phyloP scores from a whole-genome alignment of 1,140 invertebrate genomes.

The Ruditapes philippinarum region DNA sequence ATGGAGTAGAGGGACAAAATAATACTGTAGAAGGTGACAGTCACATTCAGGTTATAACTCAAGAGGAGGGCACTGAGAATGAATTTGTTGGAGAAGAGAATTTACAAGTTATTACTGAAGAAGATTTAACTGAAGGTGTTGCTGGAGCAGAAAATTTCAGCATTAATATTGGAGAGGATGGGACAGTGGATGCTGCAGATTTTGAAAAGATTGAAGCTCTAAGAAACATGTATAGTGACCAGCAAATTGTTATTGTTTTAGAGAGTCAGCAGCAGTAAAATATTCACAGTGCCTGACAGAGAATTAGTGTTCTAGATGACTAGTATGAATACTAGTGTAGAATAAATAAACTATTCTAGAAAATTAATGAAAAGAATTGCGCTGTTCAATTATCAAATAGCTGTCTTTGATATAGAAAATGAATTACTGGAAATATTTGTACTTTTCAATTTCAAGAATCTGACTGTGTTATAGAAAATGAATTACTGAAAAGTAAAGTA shows the following conservation, averaged over 20 bases:
- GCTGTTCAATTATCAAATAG: no score
- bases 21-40: neutral
- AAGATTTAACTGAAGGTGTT: neutral
- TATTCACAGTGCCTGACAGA: no score
- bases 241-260: conserved; percentile 64
- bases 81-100: neutral
- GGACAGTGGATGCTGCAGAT: conserved; percentile 55
- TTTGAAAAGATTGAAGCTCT: conserved; percentile 62
- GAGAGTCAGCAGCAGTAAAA: conserved; percentile 53
- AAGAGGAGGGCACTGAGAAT: neutral
- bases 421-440: no score
- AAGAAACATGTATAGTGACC: conserved; percentile 61
- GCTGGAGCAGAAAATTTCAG: conserved; percentile 52
- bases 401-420: no score
- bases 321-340: no score
- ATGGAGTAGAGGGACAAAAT: neutral
- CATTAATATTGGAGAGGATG: conserved; percentile 65
- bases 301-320: no score
- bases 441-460: no score
- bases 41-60: conserved; percentile 23
- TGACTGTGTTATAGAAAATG: no score
- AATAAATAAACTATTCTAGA: no score
- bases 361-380: no score
- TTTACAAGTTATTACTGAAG: neutral
- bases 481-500: no score